Evolutionary conservation across 2,113 vertebrate species (phyloP), one percentile per base, ranked within the genome.

Genomic region (Vidua macroura): DNA sequence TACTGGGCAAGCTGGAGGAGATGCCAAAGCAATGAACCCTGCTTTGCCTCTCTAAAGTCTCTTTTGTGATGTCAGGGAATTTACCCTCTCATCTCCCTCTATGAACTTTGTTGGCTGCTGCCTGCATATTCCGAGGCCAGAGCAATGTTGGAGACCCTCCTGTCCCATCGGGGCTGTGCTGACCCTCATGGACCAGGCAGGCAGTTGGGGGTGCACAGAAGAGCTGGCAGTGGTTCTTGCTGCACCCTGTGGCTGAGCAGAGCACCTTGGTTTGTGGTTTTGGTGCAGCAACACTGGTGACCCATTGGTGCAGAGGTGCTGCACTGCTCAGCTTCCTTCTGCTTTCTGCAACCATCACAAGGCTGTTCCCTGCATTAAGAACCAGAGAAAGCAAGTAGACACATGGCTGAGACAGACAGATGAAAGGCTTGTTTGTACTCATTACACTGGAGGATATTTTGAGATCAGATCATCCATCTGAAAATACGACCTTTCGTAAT

Each of bases 381-480:
- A 56, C 1, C 27, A 69, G 13, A 58, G 80, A 59, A 44, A 87
- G 70, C 44, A 76, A 78, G 86, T 11, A 90, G 77, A 60, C 58
- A 51, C 24, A 15, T 2, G 4, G 44, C 53, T 88, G 74, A 96
- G 75, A 67, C 70, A 92, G 62, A 48, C 25, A 53, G 56, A 92
- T 89, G 72, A 86, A 91, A 85, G 79, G 19, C 59, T 83, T 59
- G 6, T 85, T 95, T 88, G 62, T 95, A 74, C 55, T 95, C 55
- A 18, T 88, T 92, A 82, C 86, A 69, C 33, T 48, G 56, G 81
- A 91, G 90, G 68, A 96, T 86, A 79, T 95, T 95, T 95, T 11
- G 28, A 86, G 78, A 93, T 80, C 82, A 92, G 81, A 73, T 91
- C 78, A 86, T 90, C 66, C 75, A 73, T 94, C 83, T 91, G 75